Base-by-base conservation (phyloP, 2,888 invertebrate genomes). In the Synergus itoensis region DNA sequence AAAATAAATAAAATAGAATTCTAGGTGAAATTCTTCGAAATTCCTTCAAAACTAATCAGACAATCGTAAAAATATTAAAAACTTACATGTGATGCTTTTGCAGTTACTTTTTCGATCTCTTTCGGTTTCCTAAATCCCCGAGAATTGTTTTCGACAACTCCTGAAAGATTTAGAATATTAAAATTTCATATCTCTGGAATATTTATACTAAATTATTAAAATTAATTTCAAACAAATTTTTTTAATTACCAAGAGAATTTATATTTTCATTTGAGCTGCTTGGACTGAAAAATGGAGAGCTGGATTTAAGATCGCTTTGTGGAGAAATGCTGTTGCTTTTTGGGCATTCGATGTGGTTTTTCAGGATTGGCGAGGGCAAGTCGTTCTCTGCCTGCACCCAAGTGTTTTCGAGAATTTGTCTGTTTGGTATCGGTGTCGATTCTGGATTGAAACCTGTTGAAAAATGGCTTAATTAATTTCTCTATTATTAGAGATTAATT, bases 351-450 rank as follows among this genome's bases (percentile, higher is more conserved):
- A 76, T 76, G 9, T 80, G 84, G 69, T 86, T 87, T 77, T 90
- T 92, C 8, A 84, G 65, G 78, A 92, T 92, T 8, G 92, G 91
- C 12, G 91, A 92, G 4, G 90, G 90, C 76, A 91, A 84, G 85
- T 90, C 84, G 43, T 83, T 86, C 28, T 85, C 82, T 8, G 76
- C 65, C 1, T 86, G 82, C 0, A 88, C 75, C 91, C 91, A 91
- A 43, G 87, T 87, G 76, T 88, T 90, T 45, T 91, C 88, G 28
- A 89, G 60, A 7, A 89, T 73, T 73, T 81, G 83, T 64, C 83
- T 87, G 16, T 80, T 83, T 11, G 85, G 83, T 79, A 86, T 89
- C 9, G 88, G 88, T 14, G 88, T 87, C 40, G 87, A 87, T 67
- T 86, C 87, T 77, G 83, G 84, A 60, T 83, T 86, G 40, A 88